Conservation (phyloP, 2,888 invertebrate genomes). For the Cartodere bifasciata region DNA sequence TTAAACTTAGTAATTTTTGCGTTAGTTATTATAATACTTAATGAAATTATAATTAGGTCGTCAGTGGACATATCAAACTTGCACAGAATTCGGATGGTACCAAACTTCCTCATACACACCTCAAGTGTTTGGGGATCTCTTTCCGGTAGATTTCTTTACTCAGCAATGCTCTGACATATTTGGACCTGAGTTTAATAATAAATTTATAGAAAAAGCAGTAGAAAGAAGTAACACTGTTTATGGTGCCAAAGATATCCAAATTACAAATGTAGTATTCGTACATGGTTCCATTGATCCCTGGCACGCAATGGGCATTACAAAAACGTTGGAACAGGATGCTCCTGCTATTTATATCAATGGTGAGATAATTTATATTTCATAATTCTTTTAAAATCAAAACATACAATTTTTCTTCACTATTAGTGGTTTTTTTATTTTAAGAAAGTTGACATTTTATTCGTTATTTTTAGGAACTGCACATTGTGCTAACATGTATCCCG, state of each 20-base stretch:
- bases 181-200: conserved; percentile 54
- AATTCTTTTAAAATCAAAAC: too few species aligned
- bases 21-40: too few species aligned
- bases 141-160: conserved; percentile 64
- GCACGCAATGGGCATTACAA: conserved; percentile 66
- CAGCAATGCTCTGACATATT: conserved; percentile 76
- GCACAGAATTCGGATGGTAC: conserved; percentile 92
- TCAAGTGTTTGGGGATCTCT: conserved; percentile 58
- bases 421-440: too few species aligned
- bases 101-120: conserved; percentile 66
- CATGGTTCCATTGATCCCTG: conserved; percentile 86
- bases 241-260: conserved; percentile 58
- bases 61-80: conserved; percentile 91
- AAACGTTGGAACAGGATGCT: conserved; percentile 40
- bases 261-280: conserved; percentile 66
- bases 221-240: conserved; percentile 66
- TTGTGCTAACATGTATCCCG: conserved; percentile 87
- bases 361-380: too few species aligned
- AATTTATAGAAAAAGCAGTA: conserved; percentile 48
- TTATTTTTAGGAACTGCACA: conserved; percentile 83
- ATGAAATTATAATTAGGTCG: too few species aligned
- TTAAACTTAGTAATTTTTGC: conserved; percentile 7
- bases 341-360: conserved; percentile 67
- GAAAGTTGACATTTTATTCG: too few species aligned
- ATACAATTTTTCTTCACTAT: too few species aligned